Evolutionary conservation across 2,797 vertebrate species (phyloP).

Genomic region (Argyrosomus regius): DNA sequence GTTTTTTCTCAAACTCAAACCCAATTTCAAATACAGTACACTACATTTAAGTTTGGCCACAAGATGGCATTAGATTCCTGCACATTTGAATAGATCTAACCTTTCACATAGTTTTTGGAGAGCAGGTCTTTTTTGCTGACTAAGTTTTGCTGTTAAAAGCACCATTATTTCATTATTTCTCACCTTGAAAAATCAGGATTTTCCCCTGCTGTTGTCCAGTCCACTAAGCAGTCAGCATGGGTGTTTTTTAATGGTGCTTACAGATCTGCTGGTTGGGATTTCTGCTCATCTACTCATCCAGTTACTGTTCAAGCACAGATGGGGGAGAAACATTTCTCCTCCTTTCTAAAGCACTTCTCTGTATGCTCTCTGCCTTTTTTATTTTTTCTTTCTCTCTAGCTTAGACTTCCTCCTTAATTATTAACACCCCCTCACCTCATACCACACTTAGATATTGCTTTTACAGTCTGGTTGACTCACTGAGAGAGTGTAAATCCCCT

Average conservation of each 20-base stretch:
- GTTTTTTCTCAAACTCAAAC: neutral
- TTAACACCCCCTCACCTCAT: neutral
- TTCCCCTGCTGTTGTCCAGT: slow-evolving; percentile 17
- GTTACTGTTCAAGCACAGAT: slow-evolving; percentile 23
- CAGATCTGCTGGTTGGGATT: slow-evolving; percentile 38
- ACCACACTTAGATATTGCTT: neutral
- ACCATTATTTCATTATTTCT: slow-evolving; percentile 3
- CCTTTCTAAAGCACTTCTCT: neutral
- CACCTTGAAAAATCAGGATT: slow-evolving; percentile 13
- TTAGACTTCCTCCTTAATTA: slow-evolving; percentile 1
- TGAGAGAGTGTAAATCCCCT: neutral
- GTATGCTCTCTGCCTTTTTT: neutral
- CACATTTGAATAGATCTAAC: neutral
- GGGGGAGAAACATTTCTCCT: neutral
- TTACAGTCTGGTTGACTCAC: neutral
- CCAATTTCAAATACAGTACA: neutral
- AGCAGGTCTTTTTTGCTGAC: slow-evolving; percentile 2
- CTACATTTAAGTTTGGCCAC: slow-evolving; percentile 54
- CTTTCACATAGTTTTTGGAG: neutral
- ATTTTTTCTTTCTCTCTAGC: neutral
- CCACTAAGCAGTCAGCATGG: slow-evolving; percentile 22
- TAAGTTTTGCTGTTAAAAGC: neutral
- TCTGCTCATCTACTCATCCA: slow-evolving; percentile 21
- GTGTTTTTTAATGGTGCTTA: slow-evolving; percentile 30
- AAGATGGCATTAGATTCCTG: slow-evolving; percentile 60